Conservation (phyloP, 2,888 invertebrate genomes). For the Nephrotoma appendiculata region DNA sequence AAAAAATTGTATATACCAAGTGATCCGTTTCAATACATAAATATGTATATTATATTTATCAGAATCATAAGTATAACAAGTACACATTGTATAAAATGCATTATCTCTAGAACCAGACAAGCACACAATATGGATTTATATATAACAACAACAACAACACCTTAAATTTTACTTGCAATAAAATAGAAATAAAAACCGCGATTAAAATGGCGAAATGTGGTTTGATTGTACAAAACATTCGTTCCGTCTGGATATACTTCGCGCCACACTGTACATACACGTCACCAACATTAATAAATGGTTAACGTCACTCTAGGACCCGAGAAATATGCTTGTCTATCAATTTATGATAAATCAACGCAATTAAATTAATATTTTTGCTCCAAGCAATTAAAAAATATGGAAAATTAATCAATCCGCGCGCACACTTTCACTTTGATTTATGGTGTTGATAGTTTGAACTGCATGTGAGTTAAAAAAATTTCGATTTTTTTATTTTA, state of each 20-base stretch:
- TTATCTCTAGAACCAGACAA: not conserved
- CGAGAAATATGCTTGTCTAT: not conserved
- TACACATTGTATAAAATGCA: not conserved
- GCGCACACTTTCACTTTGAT: not conserved
- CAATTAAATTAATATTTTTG: not conserved
- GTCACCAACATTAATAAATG: not conserved
- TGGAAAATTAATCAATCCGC: not conserved
- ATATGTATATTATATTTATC: too few species aligned
- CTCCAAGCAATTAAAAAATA: not conserved
- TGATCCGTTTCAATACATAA: too few species aligned
- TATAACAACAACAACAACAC: not conserved
- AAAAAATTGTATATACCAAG: too few species aligned
- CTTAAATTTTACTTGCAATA: not conserved
- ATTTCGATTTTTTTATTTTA: not conserved
- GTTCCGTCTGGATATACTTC: not conserved
- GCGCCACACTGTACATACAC: not conserved
- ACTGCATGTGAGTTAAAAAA: not conserved
- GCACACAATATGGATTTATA: not conserved
- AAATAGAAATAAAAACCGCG: not conserved
- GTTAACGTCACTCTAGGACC: not conserved
- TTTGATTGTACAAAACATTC: not conserved
- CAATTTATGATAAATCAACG: not conserved
- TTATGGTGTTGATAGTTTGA: not conserved
- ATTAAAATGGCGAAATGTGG: not conserved
- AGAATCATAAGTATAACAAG: not conserved